Evolutionary conservation across 2,888 invertebrate genomes (phyloP), one percentile per base, ranked within the genome.

Genomic region (Eumerus sabulonum): DNA sequence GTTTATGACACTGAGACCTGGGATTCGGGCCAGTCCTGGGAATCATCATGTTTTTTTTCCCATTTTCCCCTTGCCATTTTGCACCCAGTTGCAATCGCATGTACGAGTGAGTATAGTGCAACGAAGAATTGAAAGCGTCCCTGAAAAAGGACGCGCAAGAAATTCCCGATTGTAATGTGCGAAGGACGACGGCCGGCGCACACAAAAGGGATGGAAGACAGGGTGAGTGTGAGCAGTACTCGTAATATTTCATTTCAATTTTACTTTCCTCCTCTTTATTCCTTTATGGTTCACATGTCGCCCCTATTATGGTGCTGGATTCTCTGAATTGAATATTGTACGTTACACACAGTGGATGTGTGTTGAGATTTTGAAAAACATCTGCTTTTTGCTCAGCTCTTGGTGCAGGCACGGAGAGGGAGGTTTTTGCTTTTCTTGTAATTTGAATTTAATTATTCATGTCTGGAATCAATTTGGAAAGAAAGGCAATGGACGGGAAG

Each of bases 61-160:
- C 14, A 14, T 45, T 36, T 53, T 53, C 64, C 64, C 64, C 14
- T 53, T 64, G 38, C 16, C 38, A 66, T 54, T 64, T 66, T 19
- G 50, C 66, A 67, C 57, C 57, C 27, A 57, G 48, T 16, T 17
- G 4, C 44, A 40, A n/a, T 18, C 38, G 36, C 53, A 19, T 19
- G 11, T 42, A 7, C 45, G 45, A 13, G 19, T 13, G n/a, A n/a
- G n/a, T n/a, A n/a, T n/a, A n/a, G n/a, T n/a, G 17, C n/a, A n/a
- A n/a, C n/a, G 7, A 27, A 27, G 27, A 27, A 27, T 27, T 2
- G 7, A 27, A 27, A 27, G 27, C 27, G 7, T 27, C 27, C 27
- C 27, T 27, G 27, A 27, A 27, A 27, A 27, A 27, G 27, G 27
- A 27, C 27, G 27, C 27, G 7, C 27, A 4, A 7, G 27, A 27